These are phyloP conservation scores for Noctua janthina DNA, from an alignment of 2,888 invertebrate genomes.

Conservation along the genomic window DNA sequence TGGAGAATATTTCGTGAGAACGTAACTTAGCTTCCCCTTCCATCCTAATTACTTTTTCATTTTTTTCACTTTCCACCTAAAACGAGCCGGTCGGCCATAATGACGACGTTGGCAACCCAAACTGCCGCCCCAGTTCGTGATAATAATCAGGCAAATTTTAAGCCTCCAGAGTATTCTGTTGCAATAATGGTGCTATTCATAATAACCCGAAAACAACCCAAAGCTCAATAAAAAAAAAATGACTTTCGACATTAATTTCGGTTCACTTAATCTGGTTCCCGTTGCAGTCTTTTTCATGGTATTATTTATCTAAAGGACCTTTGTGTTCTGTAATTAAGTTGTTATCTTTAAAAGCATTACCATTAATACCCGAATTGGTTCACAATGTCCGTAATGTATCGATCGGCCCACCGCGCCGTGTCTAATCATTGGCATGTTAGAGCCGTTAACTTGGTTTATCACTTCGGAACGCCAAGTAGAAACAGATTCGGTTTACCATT, in stretches of 20 bases:
- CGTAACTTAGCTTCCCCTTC: constrained; percentile 39
- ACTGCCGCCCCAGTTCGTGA: constrained; percentile 43
- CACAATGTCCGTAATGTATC: constrained; percentile 21
- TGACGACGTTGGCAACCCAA: constrained; percentile 46
- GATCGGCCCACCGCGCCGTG: neutral
- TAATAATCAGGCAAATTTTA: constrained; percentile 60
- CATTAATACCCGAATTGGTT: constrained; percentile 5
- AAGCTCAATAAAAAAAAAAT: constrained; percentile 29
- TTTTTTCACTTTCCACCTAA: constrained; percentile 56
- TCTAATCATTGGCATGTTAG: constrained; percentile 11
- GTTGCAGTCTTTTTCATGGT: constrained; percentile 5
- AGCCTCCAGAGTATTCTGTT: constrained; percentile 28
- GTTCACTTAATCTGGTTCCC: neutral
- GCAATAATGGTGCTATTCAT: constrained; percentile 42
- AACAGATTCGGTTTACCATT: constrained; percentile 42
- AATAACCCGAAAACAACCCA: constrained; percentile 15
- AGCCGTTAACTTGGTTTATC: constrained; percentile 35
- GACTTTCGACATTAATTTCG: constrained; percentile 9
- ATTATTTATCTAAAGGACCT: neutral
- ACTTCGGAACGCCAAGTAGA: constrained; percentile 31
- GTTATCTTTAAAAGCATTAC: constrained; percentile 13
- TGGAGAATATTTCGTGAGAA: constrained; percentile 45
- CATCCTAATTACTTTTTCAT: constrained; percentile 64
- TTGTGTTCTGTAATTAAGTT: constrained; percentile 12
- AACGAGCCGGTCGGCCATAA: constrained; percentile 52